A percentile compares a stretch with the other conserved stretches of the same genome.
phyloP scores from a whole-genome alignment of 2,888 invertebrate genomes.

The Ceratothoa steindachneri region DNA sequence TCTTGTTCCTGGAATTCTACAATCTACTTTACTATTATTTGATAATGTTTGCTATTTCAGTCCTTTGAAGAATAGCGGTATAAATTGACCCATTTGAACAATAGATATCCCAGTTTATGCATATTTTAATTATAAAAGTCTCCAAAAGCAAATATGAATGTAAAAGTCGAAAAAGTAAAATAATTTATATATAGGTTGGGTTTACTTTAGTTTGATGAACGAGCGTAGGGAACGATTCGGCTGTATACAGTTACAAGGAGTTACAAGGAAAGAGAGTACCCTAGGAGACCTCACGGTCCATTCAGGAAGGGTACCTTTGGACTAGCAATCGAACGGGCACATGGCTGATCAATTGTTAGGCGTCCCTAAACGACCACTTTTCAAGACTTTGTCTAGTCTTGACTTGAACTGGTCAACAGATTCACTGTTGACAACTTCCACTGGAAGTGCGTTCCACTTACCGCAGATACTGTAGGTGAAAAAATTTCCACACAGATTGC shows the following conservation, averaged over 20 bases:
- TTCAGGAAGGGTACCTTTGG: background rate
- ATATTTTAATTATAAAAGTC: no score
- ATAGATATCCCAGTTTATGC: no score
- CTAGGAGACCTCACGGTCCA: background rate
- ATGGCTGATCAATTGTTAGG: background rate
- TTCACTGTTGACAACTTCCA: background rate
- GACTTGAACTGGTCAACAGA: background rate
- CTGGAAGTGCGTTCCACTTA: background rate
- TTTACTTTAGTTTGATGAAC: no score
- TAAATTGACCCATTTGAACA: no score
- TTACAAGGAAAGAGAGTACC: background rate
- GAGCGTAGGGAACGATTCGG: no score
- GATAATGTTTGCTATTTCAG: no score
- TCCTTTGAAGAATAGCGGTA: no score
- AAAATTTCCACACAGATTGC: background rate
- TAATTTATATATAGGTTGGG: no score
- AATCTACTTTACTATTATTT: no score
- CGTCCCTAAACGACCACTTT: background rate
- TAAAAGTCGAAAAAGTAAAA: no score
- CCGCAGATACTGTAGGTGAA: background rate
- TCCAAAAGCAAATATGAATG: no score
- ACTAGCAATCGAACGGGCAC: background rate
- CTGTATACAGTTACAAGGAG: background rate
- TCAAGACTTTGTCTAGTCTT: background rate
- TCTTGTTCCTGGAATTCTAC: no score